These are phyloP conservation scores for Lamprologus speciosus DNA, from an alignment of 2,113 vertebrate species.

Conservation along the genomic window DNA sequence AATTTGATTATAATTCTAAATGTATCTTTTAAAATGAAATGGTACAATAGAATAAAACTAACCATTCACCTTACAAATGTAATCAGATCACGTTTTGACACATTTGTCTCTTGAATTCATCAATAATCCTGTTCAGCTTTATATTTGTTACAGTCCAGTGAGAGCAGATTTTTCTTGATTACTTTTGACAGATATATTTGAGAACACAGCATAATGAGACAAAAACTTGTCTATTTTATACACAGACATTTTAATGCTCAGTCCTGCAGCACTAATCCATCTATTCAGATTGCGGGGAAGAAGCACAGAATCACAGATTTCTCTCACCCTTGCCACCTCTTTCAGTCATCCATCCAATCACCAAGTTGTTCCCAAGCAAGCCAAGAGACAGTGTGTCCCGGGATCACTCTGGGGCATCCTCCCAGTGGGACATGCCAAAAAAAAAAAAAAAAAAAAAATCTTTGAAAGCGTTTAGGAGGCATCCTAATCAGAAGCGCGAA, in stretches of 20 bases:
- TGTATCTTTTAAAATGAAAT: neutral
- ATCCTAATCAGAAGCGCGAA: neutral
- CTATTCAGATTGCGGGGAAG: neutral
- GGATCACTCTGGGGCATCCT: neutral
- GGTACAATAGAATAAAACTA: neutral
- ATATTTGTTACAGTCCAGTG: neutral
- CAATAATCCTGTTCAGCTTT: neutral
- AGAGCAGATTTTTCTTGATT: neutral
- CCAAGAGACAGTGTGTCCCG: neutral
- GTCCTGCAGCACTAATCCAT: neutral
- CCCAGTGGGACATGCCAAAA: neutral
- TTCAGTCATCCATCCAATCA: neutral
- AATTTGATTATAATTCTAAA: neutral
- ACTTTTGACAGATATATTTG: neutral
- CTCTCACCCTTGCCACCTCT: neutral
- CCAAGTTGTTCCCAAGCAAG: neutral
- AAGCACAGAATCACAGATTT: neutral
- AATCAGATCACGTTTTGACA: neutral
- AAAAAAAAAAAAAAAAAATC: neutral
- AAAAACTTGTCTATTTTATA: neutral
- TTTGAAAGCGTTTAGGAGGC: neutral
- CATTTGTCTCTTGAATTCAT: neutral
- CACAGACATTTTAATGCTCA: neutral
- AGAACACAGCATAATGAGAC: neutral
- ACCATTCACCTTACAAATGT: neutral